These are phyloP conservation scores for Neodiprion pinetum DNA, from an alignment of 1,140 invertebrate species.

Conservation along the genomic window DNA sequence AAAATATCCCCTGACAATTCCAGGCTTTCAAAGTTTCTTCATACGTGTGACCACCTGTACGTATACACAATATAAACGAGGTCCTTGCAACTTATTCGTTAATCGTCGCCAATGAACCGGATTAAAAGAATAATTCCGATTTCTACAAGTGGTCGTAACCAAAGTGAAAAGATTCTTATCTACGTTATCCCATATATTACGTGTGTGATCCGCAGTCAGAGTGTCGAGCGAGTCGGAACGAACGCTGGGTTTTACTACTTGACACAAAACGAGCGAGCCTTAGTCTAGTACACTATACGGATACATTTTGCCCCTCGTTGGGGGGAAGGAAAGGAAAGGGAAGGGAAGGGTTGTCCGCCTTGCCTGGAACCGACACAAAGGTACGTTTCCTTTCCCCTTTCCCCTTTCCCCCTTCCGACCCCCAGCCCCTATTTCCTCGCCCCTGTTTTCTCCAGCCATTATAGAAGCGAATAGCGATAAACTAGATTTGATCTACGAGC, in stretches of 20 bases:
- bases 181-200: background rate
- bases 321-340: background rate
- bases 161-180: background rate
- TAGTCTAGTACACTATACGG: background rate
- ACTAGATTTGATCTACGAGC: background rate
- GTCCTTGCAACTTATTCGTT: too few relatives aligned
- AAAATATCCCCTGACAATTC: too few relatives aligned
- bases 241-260: constrained; percentile 4
- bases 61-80: too few relatives aligned
- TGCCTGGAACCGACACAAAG: background rate
- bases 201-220: background rate
- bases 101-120: too few relatives aligned
- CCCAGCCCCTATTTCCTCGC: constrained; percentile 10
- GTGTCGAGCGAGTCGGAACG: constrained; percentile 3
- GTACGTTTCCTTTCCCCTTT: background rate
- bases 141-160: background rate
- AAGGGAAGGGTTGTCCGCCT: background rate
- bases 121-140: too few relatives aligned
- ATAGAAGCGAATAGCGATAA: background rate
- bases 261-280: background rate
- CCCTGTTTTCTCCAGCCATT: background rate
- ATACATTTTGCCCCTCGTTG: too few relatives aligned
- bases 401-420: constrained; percentile 6
- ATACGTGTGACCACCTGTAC: too few relatives aligned
- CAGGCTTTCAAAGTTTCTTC: too few relatives aligned